Conservation (phyloP, 2,797 vertebrate genomes). For the Nothura maculosa region DNA sequence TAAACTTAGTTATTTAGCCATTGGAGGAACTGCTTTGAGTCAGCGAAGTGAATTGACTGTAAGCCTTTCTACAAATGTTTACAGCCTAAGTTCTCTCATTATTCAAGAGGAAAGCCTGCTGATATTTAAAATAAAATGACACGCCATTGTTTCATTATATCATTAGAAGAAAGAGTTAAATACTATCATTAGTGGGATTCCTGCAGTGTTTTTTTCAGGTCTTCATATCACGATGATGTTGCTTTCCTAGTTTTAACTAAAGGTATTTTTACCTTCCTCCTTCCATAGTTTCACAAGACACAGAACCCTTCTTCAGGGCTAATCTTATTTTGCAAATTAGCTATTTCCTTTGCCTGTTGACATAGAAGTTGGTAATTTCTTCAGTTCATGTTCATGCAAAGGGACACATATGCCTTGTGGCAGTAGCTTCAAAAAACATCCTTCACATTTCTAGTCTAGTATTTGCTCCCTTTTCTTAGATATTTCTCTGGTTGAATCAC, state of each 20-base stretch:
- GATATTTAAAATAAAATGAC: neutral
- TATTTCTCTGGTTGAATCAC: neutral
- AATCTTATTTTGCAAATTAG: accelerated
- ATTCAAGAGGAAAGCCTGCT: neutral
- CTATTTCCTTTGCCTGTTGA: neutral
- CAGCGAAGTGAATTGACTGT: neutral
- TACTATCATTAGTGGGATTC: neutral
- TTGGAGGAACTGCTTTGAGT: neutral
- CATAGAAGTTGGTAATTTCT: neutral
- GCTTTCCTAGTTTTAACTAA: neutral
- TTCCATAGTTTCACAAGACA: neutral
- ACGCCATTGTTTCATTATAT: neutral
- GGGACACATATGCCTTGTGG: accelerated
- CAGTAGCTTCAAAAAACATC: neutral
- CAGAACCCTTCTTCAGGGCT: neutral
- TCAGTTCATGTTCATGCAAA: accelerated
- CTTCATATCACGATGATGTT: neutral
- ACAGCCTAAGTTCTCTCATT: neutral
- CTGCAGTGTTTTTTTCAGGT: neutral
- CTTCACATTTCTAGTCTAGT: neutral
- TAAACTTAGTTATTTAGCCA: neutral
- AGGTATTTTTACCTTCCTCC: neutral
- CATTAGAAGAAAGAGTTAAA: neutral
- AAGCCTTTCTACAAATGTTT: neutral
- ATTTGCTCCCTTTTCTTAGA: neutral